phyloP scores from a whole-genome alignment of 2,797 vertebrate genomes.

The Helarctos malayanus region DNA sequence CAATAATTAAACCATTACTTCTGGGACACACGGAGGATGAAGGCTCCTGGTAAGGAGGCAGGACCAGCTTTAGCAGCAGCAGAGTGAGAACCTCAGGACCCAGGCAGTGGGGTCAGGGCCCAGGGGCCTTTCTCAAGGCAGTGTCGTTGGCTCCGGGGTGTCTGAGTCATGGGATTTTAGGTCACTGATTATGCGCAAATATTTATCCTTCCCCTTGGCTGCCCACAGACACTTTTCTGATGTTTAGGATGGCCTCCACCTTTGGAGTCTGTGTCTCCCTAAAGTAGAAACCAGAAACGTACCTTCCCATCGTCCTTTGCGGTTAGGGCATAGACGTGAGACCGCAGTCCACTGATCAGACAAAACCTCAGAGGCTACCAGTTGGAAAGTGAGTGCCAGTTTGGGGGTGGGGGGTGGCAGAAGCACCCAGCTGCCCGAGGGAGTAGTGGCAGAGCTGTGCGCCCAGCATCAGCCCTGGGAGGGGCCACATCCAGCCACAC shows the following conservation, averaged over 20 bases:
- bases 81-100: not conserved
- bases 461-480: not conserved
- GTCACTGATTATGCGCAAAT: not conserved
- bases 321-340: not conserved
- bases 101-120: not conserved
- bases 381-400: not conserved
- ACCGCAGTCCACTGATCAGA: not conserved
- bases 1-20: not conserved
- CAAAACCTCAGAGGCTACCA: not conserved
- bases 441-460: not conserved
- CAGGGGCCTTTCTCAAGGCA: not conserved
- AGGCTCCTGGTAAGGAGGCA: not conserved
- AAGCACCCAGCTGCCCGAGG: not conserved
- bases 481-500: no score
- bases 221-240: not conserved
- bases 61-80: not conserved
- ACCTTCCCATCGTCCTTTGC: not conserved
- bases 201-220: not conserved
- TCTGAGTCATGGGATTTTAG: not conserved
- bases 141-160: not conserved
- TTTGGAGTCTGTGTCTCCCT: not conserved
- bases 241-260: not conserved
- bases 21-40: not conserved
- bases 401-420: accelerated
- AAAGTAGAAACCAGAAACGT: not conserved